phyloP scores from a whole-genome alignment of 2,797 vertebrate species.

The Danio tinwini region DNA sequence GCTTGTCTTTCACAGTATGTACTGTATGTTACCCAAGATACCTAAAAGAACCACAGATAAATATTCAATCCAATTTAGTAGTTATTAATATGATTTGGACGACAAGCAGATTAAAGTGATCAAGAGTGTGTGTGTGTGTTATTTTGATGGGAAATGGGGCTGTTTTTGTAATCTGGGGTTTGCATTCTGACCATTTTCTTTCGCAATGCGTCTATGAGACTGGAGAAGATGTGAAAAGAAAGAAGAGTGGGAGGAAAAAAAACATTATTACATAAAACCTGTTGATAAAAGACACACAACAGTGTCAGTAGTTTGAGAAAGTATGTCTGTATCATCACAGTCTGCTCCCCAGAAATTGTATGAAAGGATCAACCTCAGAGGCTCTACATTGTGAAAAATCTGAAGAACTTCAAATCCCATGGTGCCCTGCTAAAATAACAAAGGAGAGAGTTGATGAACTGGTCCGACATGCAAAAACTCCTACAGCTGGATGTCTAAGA shows the following conservation, averaged over 20 bases:
- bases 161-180: constrained; percentile 33
- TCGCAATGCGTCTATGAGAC: background rate
- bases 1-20: constrained; percentile 1
- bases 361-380: constrained; percentile 31
- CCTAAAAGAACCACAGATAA: constrained; percentile 3
- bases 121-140: background rate
- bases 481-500: background rate
- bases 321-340: constrained; percentile 1
- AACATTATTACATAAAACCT: constrained; percentile 29
- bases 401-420: constrained; percentile 24
- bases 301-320: background rate
- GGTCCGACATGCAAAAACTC: background rate
- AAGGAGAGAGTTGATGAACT: constrained; percentile 16
- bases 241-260: constrained; percentile 17
- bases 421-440: constrained; percentile 4
- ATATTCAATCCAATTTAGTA: constrained; percentile 21
- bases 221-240: constrained; percentile 3
- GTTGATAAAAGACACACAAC: constrained; percentile 6
- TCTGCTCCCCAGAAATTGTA: constrained; percentile 11
- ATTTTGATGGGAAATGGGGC: constrained; percentile 21
- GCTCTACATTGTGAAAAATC: background rate
- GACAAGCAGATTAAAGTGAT: constrained; percentile 17
- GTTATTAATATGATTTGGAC: constrained; percentile 6
- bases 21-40: constrained; percentile 19
- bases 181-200: constrained; percentile 24